Percentiles rank a stretch among this genome's conserved stretches.
phyloP scores from a whole-genome alignment of 2,797 vertebrate genomes.

The Rallus crepitans region DNA sequence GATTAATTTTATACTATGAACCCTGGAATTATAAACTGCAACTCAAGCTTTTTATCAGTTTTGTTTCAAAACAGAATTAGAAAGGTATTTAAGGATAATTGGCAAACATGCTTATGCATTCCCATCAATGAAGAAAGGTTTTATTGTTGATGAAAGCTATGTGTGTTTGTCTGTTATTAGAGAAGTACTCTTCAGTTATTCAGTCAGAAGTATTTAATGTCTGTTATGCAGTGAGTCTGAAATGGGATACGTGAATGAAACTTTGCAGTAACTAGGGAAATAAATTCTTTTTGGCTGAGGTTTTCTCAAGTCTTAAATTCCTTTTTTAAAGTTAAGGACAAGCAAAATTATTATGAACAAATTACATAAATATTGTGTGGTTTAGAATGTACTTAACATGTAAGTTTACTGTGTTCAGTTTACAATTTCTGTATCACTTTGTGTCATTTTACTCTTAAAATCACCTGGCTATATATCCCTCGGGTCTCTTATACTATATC shows the following conservation, averaged over 20 bases:
- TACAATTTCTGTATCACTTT: not conserved
- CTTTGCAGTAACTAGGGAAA: not conserved
- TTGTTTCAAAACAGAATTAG: not conserved
- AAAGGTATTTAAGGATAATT: not conserved
- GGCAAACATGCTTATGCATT: not conserved
- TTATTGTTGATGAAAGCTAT: not conserved
- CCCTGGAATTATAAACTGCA: not conserved
- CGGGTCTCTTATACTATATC: not conserved
- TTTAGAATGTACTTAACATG: not conserved
- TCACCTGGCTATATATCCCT: not conserved
- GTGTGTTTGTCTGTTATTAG: not conserved
- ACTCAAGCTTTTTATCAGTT: not conserved
- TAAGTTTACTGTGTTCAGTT: not conserved
- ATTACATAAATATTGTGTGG: not conserved
- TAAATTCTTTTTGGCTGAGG: not conserved
- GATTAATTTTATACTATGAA: not conserved
- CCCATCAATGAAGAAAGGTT: not conserved
- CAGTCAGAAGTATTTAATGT: not conserved
- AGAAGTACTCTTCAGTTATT: not conserved
- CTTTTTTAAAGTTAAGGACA: not conserved
- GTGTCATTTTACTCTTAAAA: not conserved
- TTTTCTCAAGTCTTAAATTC: not conserved
- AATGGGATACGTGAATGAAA: not conserved
- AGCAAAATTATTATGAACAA: not conserved
- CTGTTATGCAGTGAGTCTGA: not conserved